Base-by-base conservation (phyloP, 2,113 vertebrate genomes). In the Siniperca chuatsi region DNA sequence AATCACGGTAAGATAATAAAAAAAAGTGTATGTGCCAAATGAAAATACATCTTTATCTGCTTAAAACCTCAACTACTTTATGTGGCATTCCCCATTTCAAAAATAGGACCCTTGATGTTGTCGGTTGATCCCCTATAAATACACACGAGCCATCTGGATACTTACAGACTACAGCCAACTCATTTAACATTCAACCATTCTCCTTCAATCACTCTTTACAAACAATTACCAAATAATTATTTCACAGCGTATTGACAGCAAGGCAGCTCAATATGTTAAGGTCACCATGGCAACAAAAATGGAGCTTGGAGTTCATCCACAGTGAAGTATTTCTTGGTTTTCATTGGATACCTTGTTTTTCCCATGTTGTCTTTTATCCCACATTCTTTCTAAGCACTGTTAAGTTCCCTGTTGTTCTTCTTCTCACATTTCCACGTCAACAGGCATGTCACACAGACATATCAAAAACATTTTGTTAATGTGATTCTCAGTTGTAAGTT, bases 191-290 rank as follows among this genome's bases (percentile, higher is more conserved):
- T 82, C 54, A 89, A 37, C 48, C 52, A 15, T 66, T 79, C 70
- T 70, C 46, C 65, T 72, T 86, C 54, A 85, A 6, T 68, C 8
- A 11, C 64, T 82, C 58, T 75, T 79, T 29, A 81, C 37, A 81
- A 79, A 84, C 64, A 81, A 86, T 83, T 75, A 86, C 52, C 71
- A 84, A 76, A 87, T 70, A 69, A 79, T 87, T 82, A 81, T 75
- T 87, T 85, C 64, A 62, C 68, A 37, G n/a, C 21, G 0, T 72
- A 80, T 65, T 82, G 65, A 84, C 54, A 73, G 44, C 37, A 21
- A 50, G 42, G 11, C 40, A 29, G 6, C 72, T 25, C 67, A 35
- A 35, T 40, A 46, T 66, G 65, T 25, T 67, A 54, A 25, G 61
- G 83, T 89, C 68, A 81, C 81, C 52, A 76, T 70, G 55, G 82